Conservation (phyloP, 2,113 vertebrate genomes). For the Heloderma charlesbogerti region DNA sequence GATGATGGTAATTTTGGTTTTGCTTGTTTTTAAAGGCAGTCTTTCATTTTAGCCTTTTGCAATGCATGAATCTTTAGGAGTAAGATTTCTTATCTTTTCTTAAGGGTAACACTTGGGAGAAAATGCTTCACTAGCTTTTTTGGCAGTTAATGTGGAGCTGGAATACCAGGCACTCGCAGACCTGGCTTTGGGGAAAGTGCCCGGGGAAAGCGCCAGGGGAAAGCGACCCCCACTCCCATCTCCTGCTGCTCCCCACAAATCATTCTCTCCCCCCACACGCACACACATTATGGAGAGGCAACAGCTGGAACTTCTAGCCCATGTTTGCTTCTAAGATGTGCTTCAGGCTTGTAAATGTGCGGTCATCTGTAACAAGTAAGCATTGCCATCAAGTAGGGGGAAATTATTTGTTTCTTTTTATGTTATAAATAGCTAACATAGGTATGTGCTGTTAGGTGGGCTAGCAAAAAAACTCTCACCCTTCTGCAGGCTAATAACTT, state of each 20-base stretch:
- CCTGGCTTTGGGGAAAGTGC: background rate
- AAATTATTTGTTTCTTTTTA: background rate
- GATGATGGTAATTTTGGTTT: background rate
- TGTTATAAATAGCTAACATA: background rate
- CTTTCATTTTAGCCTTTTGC: background rate
- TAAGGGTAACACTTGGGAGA: background rate
- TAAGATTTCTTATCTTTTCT: background rate
- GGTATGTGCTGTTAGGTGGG: background rate
- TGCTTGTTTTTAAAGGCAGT: background rate
- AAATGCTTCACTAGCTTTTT: background rate
- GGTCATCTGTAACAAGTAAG: background rate
- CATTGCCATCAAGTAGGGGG: background rate
- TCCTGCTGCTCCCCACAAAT: background rate
- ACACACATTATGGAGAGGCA: background rate
- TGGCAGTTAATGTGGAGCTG: background rate
- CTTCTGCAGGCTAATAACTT: background rate
- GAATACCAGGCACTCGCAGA: background rate
- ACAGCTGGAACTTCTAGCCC: background rate
- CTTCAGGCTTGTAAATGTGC: background rate
- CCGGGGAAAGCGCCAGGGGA: background rate
- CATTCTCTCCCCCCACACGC: too few relatives aligned
- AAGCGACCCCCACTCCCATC: background rate
- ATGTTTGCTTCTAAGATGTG: background rate
- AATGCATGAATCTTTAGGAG: background rate
- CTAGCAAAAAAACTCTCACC: background rate